Conservation (phyloP, 2,888 invertebrate genomes). For the Acrobasis suavella region DNA sequence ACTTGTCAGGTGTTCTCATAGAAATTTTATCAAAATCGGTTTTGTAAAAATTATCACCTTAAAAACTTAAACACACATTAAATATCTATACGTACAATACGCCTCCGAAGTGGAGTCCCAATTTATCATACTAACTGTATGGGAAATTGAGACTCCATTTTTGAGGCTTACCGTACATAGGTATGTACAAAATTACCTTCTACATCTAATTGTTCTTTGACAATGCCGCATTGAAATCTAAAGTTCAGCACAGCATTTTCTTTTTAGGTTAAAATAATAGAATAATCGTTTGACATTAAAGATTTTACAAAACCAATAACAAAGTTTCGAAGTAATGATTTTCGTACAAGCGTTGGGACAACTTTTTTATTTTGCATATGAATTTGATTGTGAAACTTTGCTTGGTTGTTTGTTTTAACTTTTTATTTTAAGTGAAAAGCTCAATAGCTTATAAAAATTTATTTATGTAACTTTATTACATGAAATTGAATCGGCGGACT, state of each 20-base stretch:
- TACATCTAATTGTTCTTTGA: neutral
- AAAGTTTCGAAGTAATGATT: conserved; percentile 5
- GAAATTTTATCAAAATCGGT: no score
- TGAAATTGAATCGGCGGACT: no score
- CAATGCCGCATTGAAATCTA: neutral
- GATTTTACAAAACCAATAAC: conserved; percentile 10
- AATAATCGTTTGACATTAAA: conserved; percentile 2
- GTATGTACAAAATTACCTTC: neutral
- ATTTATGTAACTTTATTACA: no score
- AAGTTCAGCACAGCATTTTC: conserved; percentile 9
- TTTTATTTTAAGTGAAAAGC: neutral
- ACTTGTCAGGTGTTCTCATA: no score
- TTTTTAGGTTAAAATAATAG: conserved; percentile 10
- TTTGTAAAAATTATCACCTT: no score
- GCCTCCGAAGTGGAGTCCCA: no score
- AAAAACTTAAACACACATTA: no score
- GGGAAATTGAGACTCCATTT: no score
- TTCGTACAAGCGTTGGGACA: neutral
- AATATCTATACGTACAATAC: no score
- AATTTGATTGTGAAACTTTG: conserved; percentile 8
- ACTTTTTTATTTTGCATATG: neutral
- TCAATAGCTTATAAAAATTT: no score
- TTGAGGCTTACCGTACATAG: no score
- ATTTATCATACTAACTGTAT: no score
- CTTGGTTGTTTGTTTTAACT: neutral